These are phyloP conservation scores for Falco novaeseelandiae DNA, from an alignment of 2,797 vertebrate species.

Conservation along the genomic window DNA sequence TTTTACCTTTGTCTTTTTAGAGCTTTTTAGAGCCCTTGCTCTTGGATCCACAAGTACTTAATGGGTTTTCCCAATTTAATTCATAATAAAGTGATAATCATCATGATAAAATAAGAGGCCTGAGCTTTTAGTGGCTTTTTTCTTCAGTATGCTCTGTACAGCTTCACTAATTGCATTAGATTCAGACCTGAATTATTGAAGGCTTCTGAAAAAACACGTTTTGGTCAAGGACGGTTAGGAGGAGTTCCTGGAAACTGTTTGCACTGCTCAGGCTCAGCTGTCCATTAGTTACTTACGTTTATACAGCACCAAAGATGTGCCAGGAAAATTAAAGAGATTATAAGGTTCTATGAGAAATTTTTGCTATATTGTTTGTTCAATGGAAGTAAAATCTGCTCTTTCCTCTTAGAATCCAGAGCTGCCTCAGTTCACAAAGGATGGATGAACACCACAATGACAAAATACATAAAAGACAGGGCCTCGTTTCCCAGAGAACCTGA, in stretches of 20 bases:
- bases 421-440: background rate
- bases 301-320: background rate
- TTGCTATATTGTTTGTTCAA: background rate
- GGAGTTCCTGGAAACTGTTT: background rate
- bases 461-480: background rate
- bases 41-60: background rate
- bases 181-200: slow-evolving; percentile 21
- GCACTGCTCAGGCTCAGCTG: background rate
- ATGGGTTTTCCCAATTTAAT: background rate
- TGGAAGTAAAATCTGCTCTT: background rate
- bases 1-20: background rate
- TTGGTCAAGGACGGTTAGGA: background rate
- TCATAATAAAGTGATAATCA: background rate
- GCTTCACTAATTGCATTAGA: background rate
- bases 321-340: background rate
- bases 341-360: background rate
- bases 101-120: background rate
- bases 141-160: background rate
- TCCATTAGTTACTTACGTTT: background rate
- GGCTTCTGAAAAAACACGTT: background rate
- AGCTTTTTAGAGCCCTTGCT: background rate
- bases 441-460: background rate
- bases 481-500: background rate
- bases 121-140: background rate
- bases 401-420: background rate